Conservation (phyloP, 2,797 vertebrate genomes). For the Chaetodon trifasciatus region DNA sequence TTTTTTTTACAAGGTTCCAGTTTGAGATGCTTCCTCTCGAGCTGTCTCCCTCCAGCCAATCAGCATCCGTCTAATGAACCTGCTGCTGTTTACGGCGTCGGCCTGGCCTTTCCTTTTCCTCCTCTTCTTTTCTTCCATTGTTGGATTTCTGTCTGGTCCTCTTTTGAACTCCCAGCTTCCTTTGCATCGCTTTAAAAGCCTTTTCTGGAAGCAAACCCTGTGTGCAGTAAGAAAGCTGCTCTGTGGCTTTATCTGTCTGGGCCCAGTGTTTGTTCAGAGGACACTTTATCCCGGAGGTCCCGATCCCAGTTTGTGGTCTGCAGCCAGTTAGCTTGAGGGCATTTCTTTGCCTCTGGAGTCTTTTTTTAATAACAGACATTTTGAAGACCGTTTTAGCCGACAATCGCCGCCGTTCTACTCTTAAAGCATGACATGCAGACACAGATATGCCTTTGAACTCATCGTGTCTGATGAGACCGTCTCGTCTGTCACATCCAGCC, state of each 20-base stretch:
- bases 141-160: neutral
- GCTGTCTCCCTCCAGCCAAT: slow-evolving; percentile 34
- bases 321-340: neutral
- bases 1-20: slow-evolving; percentile 16
- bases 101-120: slow-evolving; percentile 13
- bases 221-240: neutral
- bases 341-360: neutral
- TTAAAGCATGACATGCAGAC: neutral
- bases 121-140: neutral
- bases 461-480: neutral
- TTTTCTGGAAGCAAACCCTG: neutral
- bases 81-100: slow-evolving; percentile 8
- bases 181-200: neutral
- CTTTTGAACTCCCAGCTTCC: neutral
- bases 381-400: neutral
- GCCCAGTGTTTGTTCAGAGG: neutral
- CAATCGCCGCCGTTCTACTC: no score
- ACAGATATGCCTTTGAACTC: neutral
- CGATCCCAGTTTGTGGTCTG: neutral
- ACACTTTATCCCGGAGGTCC: no score
- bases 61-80: slow-evolving; percentile 34
- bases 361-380: neutral
- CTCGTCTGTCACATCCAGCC: neutral
- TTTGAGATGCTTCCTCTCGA: slow-evolving; percentile 34
- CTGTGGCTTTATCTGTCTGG: no score